Conservation (phyloP, 2,888 invertebrate species). For the Synanthedon formicaeformis region DNA sequence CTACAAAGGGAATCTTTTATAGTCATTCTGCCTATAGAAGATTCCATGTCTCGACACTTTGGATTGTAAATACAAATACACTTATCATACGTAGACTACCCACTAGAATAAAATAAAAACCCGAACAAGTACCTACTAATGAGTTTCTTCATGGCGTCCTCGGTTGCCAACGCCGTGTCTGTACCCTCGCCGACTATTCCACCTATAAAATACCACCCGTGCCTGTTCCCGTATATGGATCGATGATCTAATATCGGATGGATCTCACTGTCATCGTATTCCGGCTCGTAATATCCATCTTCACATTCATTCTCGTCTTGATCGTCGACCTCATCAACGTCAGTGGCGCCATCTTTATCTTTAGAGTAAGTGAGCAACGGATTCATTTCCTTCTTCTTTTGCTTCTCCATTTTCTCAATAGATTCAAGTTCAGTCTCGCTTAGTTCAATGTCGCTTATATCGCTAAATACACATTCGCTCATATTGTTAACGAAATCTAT, state of each 20-base stretch:
- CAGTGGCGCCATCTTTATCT: conserved; percentile 24
- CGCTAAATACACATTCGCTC: conserved; percentile 74
- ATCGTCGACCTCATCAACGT: conserved; percentile 27
- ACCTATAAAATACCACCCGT: conserved; percentile 88
- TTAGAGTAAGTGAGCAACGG: conserved; percentile 48
- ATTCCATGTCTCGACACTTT: too few relatives aligned
- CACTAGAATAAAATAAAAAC: not conserved
- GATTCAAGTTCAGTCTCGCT: conserved; percentile 74
- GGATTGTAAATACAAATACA: too few relatives aligned
- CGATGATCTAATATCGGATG: conserved; percentile 73
- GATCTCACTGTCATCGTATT: conserved; percentile 64
- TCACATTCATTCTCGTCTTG: conserved; percentile 37
- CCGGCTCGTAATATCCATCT: conserved; percentile 46
- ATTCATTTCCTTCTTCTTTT: conserved; percentile 55
- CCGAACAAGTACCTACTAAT: conserved; percentile 78
- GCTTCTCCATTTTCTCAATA: conserved; percentile 66
- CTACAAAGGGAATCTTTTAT: too few relatives aligned
- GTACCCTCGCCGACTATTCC: conserved; percentile 80
- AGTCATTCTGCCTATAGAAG: too few relatives aligned
- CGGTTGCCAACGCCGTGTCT: conserved; percentile 75
- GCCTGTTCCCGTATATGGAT: conserved; percentile 74
- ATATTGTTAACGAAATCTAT: conserved; percentile 73
- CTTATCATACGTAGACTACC: too few relatives aligned
- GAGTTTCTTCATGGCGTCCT: conserved; percentile 80
- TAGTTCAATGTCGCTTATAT: conserved; percentile 74